Base-by-base conservation (phyloP, 2,888 invertebrate genomes). In the Mythimna pallens region DNA sequence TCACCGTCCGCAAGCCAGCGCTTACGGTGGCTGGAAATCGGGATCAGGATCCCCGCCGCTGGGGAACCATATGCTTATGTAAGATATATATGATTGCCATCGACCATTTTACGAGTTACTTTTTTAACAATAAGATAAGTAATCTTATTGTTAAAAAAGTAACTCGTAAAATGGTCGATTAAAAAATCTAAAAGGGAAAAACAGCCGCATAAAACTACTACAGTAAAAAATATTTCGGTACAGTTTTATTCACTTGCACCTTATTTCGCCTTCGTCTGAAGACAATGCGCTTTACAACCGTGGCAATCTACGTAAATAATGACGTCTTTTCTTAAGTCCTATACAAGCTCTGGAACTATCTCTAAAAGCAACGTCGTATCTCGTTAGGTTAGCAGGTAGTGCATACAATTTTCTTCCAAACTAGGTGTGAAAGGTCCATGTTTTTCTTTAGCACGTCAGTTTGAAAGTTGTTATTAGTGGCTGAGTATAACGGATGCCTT, bases 291-390 rank as follows among this genome's bases (percentile, higher is more conserved):
- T 82, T 79, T 68, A 81, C 82, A 79, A 79, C 61, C 70, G 30
- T 68, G 75, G 80, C 83, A 82, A 81, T 82, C 71, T 81, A 79
- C 80, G 75, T 82, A 75, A 81, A 81, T 81, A 81, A 81, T 81
- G 80, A 81, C 80, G 63, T 75, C 70, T 79, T 75, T 66, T 47
- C 80, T 82, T 71, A 71, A 70, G 74, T 79, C 65, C 20, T 52
- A 52, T 77, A 57, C 66, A 70, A 68, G 70, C 70, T 66, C 65
- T 73, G 67, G 40, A 74, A 67, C 63, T 78, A 81, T 61, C 74
- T 80, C 52, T 78, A 83, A 78, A 77, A 83, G 84, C 83, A 69
- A 50, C 69, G 74, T 66, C 78, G 69, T 81, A 78, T 81, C 84
- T 81, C 57, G 69, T 83, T 75, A 68, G 52, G 78, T 71, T 75